phyloP scores from a whole-genome alignment of 2,888 invertebrate genomes.

The Dryomyza anilis region DNA sequence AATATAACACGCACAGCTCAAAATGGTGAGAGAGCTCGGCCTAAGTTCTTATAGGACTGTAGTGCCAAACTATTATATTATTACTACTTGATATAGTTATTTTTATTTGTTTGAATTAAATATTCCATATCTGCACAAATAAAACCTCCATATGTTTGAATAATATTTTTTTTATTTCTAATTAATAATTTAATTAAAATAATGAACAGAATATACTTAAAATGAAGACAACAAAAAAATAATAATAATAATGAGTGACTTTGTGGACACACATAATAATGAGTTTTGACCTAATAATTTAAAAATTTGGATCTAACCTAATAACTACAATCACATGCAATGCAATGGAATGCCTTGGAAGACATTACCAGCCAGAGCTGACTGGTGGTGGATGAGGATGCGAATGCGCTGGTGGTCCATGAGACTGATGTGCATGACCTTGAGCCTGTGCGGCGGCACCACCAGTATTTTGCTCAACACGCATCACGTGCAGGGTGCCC shows the following conservation, averaged over 20 bases:
- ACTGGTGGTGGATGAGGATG: slow-evolving; percentile 1
- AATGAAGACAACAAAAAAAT: neutral
- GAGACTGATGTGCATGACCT: slow-evolving; percentile 13
- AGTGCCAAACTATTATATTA: too few relatives aligned
- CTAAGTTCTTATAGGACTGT: too few relatives aligned
- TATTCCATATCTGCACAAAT: neutral
- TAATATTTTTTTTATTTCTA: neutral
- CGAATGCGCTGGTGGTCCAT: neutral
- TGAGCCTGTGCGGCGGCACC: slow-evolving; percentile 20
- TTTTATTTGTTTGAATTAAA: too few relatives aligned
- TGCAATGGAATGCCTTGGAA: neutral
- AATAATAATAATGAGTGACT: neutral
- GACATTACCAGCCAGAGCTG: slow-evolving; percentile 1
- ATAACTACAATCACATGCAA: slow-evolving; percentile 11
- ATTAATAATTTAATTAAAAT: slow-evolving; percentile 13
- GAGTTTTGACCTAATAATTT: neutral
- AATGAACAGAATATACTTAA: neutral
- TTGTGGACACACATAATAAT: neutral
- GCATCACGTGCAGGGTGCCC: slow-evolving; percentile 47
- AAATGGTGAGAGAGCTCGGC: too few relatives aligned
- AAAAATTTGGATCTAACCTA: neutral
- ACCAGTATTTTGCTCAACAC: slow-evolving; percentile 13
- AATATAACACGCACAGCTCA: too few relatives aligned
- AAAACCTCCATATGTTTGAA: neutral
- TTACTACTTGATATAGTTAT: too few relatives aligned